Evolutionary conservation across 2,888 invertebrate genomes (phyloP), one percentile per base, ranked within the genome.

Genomic region (Thereva unica): DNA sequence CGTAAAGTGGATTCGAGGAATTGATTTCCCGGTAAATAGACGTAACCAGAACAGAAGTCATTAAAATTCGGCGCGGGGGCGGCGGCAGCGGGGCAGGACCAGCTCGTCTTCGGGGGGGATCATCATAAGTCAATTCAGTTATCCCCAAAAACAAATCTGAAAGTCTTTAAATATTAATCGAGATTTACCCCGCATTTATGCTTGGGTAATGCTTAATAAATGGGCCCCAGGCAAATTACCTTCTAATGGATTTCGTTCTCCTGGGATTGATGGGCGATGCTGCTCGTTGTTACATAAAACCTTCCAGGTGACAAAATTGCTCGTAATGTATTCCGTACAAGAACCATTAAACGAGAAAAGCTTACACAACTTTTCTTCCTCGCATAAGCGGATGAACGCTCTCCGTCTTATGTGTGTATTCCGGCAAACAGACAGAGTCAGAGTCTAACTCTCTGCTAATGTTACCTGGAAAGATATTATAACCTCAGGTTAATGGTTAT

Each of bases 111-210:
- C n/a, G 47, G 35, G 50, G 57, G 52, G 55, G 64, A 67, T 69
- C 66, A 69, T 69, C 69, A 69, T 69, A 67, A 69, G 69, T 69
- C 69, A 69, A 69, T 69, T 69, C 59, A 35, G 64, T 59, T 69
- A 67, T 64, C 67, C 59, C 50, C 23, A 23, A 64, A 68, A 64
- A 64, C 45, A 64, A 64, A 64, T 64, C 64, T 42, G 42, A 64
- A 54, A 54, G 64, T 64, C 52, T 64, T 53, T 64, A 53, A 64
- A 64, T 64, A 54, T 64, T 64, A 64, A 64, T 64, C 54, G 42
- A 44, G 44, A 54, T 54, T 9, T 44, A n/a, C 44, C 40, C 37
- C 47, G 7, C 10, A 45, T 45, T 59, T 59, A 47, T 44, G 59
- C 59, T n/a, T 8, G 8, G 59, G 35, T 59, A 59, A 59, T 59